Evolutionary conservation across 1,140 invertebrate species (phyloP).

Genomic region (Aradophagus sp.): DNA sequence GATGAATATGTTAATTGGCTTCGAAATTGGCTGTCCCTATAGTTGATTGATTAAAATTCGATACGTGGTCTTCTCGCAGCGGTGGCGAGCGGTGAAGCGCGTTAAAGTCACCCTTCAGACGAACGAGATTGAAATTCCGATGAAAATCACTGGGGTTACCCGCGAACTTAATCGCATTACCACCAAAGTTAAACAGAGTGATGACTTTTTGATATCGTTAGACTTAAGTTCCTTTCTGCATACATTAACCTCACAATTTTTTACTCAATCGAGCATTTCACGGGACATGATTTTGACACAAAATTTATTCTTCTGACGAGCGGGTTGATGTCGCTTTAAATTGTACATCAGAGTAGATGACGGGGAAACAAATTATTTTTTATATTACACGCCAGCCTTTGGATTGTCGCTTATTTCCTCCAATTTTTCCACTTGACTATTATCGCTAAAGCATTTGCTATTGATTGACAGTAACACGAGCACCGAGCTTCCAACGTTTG

Average conservation of each 20-base stretch:
- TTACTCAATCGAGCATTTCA: conserved; percentile 37
- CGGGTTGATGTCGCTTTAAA: conserved; percentile 18
- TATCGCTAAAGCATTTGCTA: too few relatives aligned
- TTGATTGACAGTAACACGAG: too few relatives aligned
- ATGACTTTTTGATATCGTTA: conserved; percentile 53
- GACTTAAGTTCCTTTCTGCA: conserved; percentile 38
- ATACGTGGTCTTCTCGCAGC: conserved; percentile 59
- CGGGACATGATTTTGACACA: conserved; percentile 24
- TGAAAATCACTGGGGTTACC: conserved; percentile 66
- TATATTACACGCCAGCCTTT: conserved; percentile 18
- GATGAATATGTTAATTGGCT: conserved; percentile 73
- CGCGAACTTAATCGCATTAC: conserved; percentile 66
- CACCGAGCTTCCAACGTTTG: too few relatives aligned
- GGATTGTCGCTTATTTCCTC: conserved; percentile 17
- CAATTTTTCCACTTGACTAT: too few relatives aligned
- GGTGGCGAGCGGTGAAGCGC: conserved; percentile 52
- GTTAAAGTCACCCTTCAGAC: conserved; percentile 67
- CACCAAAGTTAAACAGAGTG: conserved; percentile 66
- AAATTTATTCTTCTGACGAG: conserved; percentile 25
- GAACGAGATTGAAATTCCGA: conserved; percentile 71
- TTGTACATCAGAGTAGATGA: conserved; percentile 9
- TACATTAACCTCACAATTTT: conserved; percentile 50
- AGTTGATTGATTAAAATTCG: conserved; percentile 73
- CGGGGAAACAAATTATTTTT: conserved; percentile 36
- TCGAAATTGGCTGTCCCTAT: conserved; percentile 69